Evolutionary conservation across 92 coral and sea anemone genomes (phyloP), one percentile per base, ranked within the genome.

Genomic region (Palythoa grandiflora): DNA sequence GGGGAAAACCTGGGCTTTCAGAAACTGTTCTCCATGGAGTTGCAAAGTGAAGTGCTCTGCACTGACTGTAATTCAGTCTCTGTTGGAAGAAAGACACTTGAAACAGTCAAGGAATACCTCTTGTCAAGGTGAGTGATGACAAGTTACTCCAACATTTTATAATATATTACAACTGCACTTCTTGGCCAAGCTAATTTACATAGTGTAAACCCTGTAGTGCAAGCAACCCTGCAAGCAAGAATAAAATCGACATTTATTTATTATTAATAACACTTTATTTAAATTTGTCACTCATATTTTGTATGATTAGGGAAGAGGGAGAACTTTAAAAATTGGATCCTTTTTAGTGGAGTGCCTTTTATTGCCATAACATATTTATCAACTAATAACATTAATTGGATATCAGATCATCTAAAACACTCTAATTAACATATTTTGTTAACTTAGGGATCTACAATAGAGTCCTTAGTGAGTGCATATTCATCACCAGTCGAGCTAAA

Each of bases 41-140:
- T 73, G 47, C 78, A 14, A 16, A 73, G 78, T 73, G 54, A 73
- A 47, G 55, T 73, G n/a, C 78, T 73, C 28, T 73, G 78, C 78
- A 73, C 55, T 17, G 55, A 73, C 2, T 17, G 78, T 35, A 47
- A 19, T 15, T 17, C 47, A 11, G 78, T 73, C 0, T 38, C 78
- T 4, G n/a, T 5, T 15, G 38, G 13, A 48, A 44, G 48, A 16
- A 44, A 44, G 6, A 73, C 55, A 11, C n/a, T 73, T 20, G 78
- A 73, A 37, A 73, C 59, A 6, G 9, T 73, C 36, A 10, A n/a
- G n/a, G n/a, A n/a, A n/a, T 73, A 50, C 9, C 10, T 15, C 12
- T 44, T 3, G 3, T 50, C 28, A 39, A 73, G 78, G 78, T 44
- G 13, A 17, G 54, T 13, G 60, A 5, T 54, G 48, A 44, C 6